Evolutionary conservation across 2,113 vertebrate species (phyloP), one percentile per base, ranked within the genome.

Genomic region (Antechinus flavipes): DNA sequence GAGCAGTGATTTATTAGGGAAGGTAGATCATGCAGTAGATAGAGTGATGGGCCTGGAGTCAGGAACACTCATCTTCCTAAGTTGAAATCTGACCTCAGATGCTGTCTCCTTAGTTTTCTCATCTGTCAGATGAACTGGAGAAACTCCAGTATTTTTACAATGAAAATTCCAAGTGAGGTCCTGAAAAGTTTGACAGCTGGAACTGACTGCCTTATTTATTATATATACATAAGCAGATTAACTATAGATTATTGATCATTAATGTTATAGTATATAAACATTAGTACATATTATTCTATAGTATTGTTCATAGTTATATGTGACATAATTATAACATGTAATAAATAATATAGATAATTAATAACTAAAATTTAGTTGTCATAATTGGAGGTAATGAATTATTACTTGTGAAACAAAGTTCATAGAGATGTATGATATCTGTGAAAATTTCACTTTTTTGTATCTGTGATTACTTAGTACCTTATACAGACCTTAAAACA

Each of bases 321-420:
- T 52, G 50, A 52, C 50, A 52, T 10, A 52, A 52, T 52, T 52
- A 52, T 11, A 52, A 52, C 50, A 52, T 52, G 10, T 52, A 52
- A 52, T 52, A 52, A 52, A 52, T 11, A 52, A 52, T 52, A 52
- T 52, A 52, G 50, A 52, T 52, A 52, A 50, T 50, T 50, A 50
- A 52, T 52, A 1, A 93, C 95, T 95, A 5, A 96, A n/a, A 55
- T 90, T 96, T 92, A 54, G 42, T 98, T 95, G 93, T 53, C 90
- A 91, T 94, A 93, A 90, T 56, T 91, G n/a, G 76, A 42, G 90
- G 68, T 61, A 35, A 91, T 95, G 42, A 35, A 84, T 42, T 84
- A 76, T 76, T 46, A 14, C 2, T 27, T 90, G 0, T 23, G 84
- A 47, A 90, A 84, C n/a, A 27, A 91, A 55, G 50, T 56, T 96